phyloP scores from a whole-genome alignment of 2,797 vertebrate genomes.

The Choloepus didactylus region DNA sequence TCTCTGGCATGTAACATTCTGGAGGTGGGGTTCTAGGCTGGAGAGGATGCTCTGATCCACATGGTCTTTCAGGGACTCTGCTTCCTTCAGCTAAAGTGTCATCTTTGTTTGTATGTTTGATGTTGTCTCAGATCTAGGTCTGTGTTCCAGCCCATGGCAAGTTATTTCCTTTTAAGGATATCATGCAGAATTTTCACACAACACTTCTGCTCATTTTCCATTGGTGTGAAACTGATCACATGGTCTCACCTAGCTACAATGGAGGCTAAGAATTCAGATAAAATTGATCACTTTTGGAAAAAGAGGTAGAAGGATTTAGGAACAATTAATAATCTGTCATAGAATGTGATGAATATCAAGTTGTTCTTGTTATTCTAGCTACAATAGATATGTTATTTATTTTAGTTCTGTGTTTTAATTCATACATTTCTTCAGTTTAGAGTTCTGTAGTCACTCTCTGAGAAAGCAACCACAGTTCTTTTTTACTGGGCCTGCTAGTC shows the following conservation, averaged over 20 bases:
- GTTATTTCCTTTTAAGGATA: background rate
- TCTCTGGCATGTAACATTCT: background rate
- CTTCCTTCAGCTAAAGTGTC: background rate
- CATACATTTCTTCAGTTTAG: background rate
- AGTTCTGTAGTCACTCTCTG: background rate
- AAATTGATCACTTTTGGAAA: background rate
- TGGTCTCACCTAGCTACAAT: background rate
- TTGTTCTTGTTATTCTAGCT: background rate
- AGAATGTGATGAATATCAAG: background rate
- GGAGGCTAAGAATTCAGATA: background rate
- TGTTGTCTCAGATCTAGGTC: background rate
- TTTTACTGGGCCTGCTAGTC: background rate
- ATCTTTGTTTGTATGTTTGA: background rate
- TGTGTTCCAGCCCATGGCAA: background rate
- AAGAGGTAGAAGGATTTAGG: background rate
- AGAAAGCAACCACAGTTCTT: background rate
- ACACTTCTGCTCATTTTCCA: background rate
- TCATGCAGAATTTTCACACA: background rate
- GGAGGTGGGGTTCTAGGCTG: rapidly evolving
- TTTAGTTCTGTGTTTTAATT: background rate
- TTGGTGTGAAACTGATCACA: background rate
- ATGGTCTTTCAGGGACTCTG: background rate
- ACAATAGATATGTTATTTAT: background rate
- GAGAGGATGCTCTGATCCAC: background rate
- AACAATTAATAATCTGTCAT: background rate